Evolutionary conservation across 2,888 invertebrate species (phyloP), one percentile per base, ranked within the genome.

Genomic region (Idaea aversata): DNA sequence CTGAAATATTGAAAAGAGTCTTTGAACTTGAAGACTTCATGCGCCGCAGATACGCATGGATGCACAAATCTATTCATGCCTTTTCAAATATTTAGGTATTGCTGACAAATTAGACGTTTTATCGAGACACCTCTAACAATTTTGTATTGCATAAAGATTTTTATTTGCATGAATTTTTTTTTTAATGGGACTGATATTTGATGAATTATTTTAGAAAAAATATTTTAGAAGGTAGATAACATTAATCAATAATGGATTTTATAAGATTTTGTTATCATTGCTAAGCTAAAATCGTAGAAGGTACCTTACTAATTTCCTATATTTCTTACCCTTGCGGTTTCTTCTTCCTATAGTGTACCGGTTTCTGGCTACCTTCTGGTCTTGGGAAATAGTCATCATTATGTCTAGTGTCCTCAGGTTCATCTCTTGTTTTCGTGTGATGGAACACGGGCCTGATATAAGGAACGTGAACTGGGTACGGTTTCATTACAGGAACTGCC

Each of bases 381-480:
- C 90, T 81, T 0, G 85, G 84, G 61, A 77, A 70, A 66, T 88
- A 90, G 59, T 90, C 89, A 3, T 85, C 86, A 3, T 89, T 91
- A 5, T 79, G 78, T 58, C 77, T 70, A 6, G 77, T 72, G 47
- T 82, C 85, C 3, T 88, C 86, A 38, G 77, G 74, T 16, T 89
- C 88, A 16, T 91, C 91, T 16, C 84, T 81, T 6, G 86, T 73
- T 68, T 85, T 84, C 34, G 90, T 83, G 74, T 92, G 91, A 73
- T 93, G 92, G 78, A 91, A 91, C 65, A 95, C 90, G 1, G 94
- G 94, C 74, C 93, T 90, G 58, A 94, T 84, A 70, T 96, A 94
- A 58, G 95, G 96, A 58, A 97, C 93, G 72, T 94, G 94, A 2
- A 96, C 95, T 35, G 97, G 96, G 79, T 95, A 95, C 5, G 97